A percentile compares a stretch with the other conserved stretches of the same genome.
phyloP scores from a whole-genome alignment of 2,113 vertebrate genomes.

The Elaphurus davidianus region DNA sequence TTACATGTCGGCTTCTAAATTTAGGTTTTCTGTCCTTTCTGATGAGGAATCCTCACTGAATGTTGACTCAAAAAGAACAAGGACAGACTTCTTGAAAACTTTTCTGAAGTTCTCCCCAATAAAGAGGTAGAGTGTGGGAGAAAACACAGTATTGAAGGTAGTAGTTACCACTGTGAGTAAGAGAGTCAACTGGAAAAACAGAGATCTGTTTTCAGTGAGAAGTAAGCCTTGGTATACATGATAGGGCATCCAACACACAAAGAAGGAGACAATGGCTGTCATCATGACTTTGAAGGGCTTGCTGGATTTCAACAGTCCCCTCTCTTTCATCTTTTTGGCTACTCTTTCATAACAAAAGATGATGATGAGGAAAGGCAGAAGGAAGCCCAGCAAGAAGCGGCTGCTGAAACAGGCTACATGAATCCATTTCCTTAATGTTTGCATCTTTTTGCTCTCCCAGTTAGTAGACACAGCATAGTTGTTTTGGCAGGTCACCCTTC shows the following conservation, averaged over 20 bases:
- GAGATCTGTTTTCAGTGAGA: neutral
- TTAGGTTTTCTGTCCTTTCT: conserved; percentile 50
- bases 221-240: conserved; percentile 76
- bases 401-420: conserved; percentile 37
- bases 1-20: conserved; percentile 29
- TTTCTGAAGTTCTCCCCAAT: conserved; percentile 70
- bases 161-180: neutral
- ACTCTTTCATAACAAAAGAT: conserved; percentile 83
- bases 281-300: conserved; percentile 88
- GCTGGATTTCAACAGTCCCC: conserved; percentile 80
- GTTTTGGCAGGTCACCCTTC: conserved; percentile 44
- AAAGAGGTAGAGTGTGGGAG: conserved; percentile 71
- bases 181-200: neutral
- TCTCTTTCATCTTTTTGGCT: conserved; percentile 81
- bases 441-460: neutral
- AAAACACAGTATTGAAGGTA: conserved; percentile 71
- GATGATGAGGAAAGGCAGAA: conserved; percentile 85
- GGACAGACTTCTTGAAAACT: conserved; percentile 68
- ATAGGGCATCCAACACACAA: conserved; percentile 88
- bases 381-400: conserved; percentile 79
- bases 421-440: neutral
- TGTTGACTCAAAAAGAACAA: conserved; percentile 61
- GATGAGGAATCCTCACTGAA: conserved; percentile 52
- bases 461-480: conserved; percentile 52
- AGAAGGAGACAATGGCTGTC: conserved; percentile 84